Conservation (phyloP, 2,113 vertebrate species). For the Dipodomys spectabilis region DNA sequence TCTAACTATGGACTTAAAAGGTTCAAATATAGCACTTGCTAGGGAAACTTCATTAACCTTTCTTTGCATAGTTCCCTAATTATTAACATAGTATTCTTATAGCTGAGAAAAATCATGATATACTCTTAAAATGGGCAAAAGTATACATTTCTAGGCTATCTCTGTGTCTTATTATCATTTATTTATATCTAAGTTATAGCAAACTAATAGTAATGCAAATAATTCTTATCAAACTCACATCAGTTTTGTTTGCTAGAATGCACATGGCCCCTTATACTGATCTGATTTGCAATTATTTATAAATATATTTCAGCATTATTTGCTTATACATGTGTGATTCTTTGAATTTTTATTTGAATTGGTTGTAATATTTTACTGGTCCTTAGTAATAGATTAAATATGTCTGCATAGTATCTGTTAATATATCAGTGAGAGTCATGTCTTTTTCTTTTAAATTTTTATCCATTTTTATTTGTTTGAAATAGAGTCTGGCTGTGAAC, state of each 20-base stretch:
- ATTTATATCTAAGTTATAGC: not conserved
- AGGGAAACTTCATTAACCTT: not conserved
- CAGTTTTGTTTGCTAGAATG: conserved; percentile 8
- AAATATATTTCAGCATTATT: conserved; percentile 32
- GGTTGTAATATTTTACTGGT: conserved; percentile 4
- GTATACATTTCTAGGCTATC: not conserved
- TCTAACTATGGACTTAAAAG: not conserved
- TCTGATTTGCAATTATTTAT: not conserved
- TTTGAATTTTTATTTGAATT: conserved; percentile 49
- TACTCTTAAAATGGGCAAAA: not conserved
- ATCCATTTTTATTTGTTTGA: too few species aligned
- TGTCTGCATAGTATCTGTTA: conserved; percentile 31
- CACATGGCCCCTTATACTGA: not conserved
- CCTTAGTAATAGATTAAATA: not conserved
- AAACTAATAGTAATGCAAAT: conserved; percentile 41
- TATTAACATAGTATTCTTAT: conserved; percentile 39
- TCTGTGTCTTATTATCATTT: not conserved
- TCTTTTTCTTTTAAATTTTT: conserved; percentile 20
- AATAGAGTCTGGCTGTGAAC: too few species aligned
- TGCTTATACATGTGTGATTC: not conserved
- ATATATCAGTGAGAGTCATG: not conserved
- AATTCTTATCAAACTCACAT: conserved; percentile 9
- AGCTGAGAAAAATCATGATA: conserved; percentile 4
- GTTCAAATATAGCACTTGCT: not conserved
- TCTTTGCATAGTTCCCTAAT: conserved; percentile 11